Base-by-base conservation (phyloP, 2,113 vertebrate genomes). In the Columba janthina region DNA sequence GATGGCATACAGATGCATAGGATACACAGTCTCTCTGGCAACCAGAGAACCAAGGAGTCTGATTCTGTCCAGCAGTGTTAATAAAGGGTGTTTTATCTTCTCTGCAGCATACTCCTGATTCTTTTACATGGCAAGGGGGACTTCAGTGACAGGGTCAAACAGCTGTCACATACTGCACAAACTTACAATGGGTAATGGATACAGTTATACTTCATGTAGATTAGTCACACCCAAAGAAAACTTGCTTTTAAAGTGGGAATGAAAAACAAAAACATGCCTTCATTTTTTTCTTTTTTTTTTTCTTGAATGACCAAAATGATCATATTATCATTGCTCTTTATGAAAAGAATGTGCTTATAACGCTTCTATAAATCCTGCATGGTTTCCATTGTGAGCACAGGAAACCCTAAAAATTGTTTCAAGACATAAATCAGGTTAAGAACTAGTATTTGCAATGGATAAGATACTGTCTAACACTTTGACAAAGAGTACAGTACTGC, bases 401-500 rank as follows among this genome's bases (percentile, higher is more conserved):
- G 22, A 10, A 95, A 84, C 58, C 70, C 92, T 93, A 93, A 87
- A 96, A 93, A 88, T 89, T 4, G 82, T 96, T 94, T 96, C 40
- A 70, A 95, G 31, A 72, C 6, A 0, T 88, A 94, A 95, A 92
- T 84, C 84, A 78, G 77, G 80, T 90, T 92, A 95, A 95, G 83
- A 93, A 93, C 44, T 73, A 69, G 62, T 88, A 82, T 94, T 91
- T 87, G 40, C 51, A 67, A 66, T 64, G 87, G 91, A 42, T 86
- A 97, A 96, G 69, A 91, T 90, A 94, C 89, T 92, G 92, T 90
- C 94, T 97, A 96, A 93, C 73, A 93, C 84, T 96, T 94, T 89
- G 67, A 95, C 89, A 95, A 83, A 64, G 81, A 94, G 48, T 80
- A 78, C 69, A 88, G 60, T 86, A 78, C 93, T 48, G 28, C 93